Evolutionary conservation across 2,888 invertebrate species (phyloP), one percentile per base, ranked within the genome.

Genomic region (Ochropleura plecta): DNA sequence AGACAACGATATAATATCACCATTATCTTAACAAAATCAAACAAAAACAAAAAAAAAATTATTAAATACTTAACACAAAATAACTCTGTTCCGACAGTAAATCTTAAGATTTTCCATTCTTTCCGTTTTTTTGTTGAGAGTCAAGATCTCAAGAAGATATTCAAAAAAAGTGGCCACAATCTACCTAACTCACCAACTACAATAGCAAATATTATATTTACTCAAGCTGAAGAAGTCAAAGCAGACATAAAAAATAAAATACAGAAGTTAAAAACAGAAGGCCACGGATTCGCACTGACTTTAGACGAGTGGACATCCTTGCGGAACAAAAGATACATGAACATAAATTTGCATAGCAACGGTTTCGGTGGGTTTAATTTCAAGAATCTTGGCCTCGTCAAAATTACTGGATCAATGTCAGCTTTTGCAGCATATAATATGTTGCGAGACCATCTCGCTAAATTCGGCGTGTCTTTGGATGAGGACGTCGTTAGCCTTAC

Each of bases 121-220:
- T n/a, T n/a, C n/a, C n/a, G n/a, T 18, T 48, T 65, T 5, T 66
- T 73, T 55, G 20, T 42, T 16, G 51, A 72, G 14, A 72, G 65
- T 16, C 46, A 72, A 72, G 65, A 65, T 40, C 49, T 59, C 6
- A n/a, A n/a, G 10, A 1, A 3, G 0, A 0, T 69, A 1, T 69
- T 64, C 9, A 48, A 73, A 48, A 73, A 69, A 68, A 12, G 0
- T 68, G 68, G 73, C 3, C 20, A 8, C 5, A 59, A n/a, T 12
- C 6, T 74, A 49, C 74, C 74, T 1, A 63, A 63, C 53, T 73
- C 67, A 30, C 62, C 67, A 30, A 73, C 46, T 18, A 62, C 60
- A 12, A 68, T 53, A 8, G 60, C 67, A 68, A 73, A 68, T 55
- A 73, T 73, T 18, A 3, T 73, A 0, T 53, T 62, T 0, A 67